phyloP scores from a whole-genome alignment of 2,888 invertebrate genomes.

The Ectropis crepuscularia region DNA sequence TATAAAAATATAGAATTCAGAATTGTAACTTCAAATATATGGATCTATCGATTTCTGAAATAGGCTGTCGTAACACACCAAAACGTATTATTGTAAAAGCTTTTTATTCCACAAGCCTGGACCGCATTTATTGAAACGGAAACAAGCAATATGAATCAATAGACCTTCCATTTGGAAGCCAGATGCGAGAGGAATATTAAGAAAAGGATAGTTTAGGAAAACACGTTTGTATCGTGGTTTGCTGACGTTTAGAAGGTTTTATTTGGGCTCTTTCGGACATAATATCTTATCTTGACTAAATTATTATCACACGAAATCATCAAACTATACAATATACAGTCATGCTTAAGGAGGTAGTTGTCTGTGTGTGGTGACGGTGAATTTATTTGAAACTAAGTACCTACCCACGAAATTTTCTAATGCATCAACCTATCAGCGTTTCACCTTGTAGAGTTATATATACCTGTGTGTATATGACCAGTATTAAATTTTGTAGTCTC shows the following conservation, averaged over 20 bases:
- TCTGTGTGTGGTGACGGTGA: no score
- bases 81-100: conserved; percentile 13
- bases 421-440: no score
- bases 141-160: conserved; percentile 33
- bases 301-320: no score
- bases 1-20: no score
- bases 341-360: no score
- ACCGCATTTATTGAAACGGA: conserved; percentile 25
- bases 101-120: conserved; percentile 16
- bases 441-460: no score
- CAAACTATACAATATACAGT: no score
- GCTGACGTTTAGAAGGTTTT: conserved; percentile 7
- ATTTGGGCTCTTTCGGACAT: background rate
- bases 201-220: conserved; percentile 16
- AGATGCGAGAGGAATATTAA: conserved; percentile 20
- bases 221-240: conserved; percentile 7
- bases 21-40: no score
- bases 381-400: no score
- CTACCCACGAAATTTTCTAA: no score
- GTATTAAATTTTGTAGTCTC: no score
- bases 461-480: no score
- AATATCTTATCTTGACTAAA: background rate
- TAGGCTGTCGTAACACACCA: background rate
- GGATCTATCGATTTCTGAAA: background rate
- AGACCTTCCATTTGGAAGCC: conserved; percentile 14